Conservation (phyloP, 2,113 vertebrate species). For the Oostethus manadensis region DNA sequence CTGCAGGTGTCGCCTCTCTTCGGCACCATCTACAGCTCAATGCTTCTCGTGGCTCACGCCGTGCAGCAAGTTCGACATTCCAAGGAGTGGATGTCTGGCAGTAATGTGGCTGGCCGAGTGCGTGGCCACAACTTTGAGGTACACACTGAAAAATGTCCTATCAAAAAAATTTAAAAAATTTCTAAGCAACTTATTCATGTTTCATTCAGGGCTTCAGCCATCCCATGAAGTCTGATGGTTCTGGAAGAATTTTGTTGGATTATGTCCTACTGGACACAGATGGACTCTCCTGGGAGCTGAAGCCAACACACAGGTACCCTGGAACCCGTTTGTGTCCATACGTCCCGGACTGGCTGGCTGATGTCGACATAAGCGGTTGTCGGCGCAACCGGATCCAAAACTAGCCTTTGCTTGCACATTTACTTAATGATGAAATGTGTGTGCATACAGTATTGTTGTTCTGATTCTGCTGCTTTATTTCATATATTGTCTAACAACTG, state of each 20-base stretch:
- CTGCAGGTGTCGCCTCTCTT: slow-evolving; percentile 87
- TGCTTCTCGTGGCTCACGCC: slow-evolving; percentile 75
- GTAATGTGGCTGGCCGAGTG: slow-evolving; percentile 66
- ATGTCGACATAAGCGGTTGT: no score
- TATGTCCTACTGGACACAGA: slow-evolving; percentile 77
- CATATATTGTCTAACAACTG: no score
- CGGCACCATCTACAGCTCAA: slow-evolving; percentile 85
- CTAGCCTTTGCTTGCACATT: no score
- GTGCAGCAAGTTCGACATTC: slow-evolving; percentile 53
- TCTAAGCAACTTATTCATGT: background rate
- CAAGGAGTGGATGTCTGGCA: slow-evolving; percentile 73
- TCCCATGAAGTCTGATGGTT: slow-evolving; percentile 56
- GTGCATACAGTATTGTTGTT: no score
- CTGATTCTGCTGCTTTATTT: no score
- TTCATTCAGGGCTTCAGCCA: slow-evolving; percentile 70
- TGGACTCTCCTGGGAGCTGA: slow-evolving; percentile 62
- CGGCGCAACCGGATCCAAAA: no score
- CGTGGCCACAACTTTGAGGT: slow-evolving; percentile 58
- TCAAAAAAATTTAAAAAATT: no score
- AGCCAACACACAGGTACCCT: slow-evolving; percentile 57
- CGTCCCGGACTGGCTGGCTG: no score
- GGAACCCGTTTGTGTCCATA: background rate
- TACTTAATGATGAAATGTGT: no score
- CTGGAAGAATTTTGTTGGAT: slow-evolving; percentile 55
- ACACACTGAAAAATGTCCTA: background rate